Conservation (phyloP, 2,113 vertebrate species). For the Abramis brama region DNA sequence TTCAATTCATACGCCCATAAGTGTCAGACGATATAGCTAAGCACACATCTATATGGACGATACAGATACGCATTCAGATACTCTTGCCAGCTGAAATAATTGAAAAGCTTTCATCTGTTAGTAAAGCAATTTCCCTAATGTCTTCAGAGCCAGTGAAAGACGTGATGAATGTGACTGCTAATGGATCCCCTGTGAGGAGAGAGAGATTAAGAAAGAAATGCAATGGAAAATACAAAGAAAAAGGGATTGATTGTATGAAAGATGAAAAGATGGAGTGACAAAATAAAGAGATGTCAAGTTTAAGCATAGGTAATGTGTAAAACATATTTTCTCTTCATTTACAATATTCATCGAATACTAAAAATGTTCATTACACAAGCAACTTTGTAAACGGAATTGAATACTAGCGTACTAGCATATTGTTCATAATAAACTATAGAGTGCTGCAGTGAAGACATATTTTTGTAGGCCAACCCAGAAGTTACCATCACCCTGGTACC, state of each 20-base stretch:
- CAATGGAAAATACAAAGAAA: slow-evolving; percentile 25
- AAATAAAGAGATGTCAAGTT: not conserved
- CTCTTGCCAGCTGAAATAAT: slow-evolving; percentile 61
- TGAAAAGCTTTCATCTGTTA: slow-evolving; percentile 67
- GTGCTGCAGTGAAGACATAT: too few species aligned
- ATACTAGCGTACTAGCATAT: not conserved
- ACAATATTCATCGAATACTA: not conserved
- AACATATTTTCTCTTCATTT: not conserved
- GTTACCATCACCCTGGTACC: too few species aligned
- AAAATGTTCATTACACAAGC: not conserved
- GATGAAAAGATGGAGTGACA: slow-evolving; percentile 12
- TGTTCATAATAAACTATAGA: too few species aligned
- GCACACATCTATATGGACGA: slow-evolving; percentile 11
- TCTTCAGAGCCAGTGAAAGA: slow-evolving; percentile 53
- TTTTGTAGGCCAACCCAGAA: too few species aligned
- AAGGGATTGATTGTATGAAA: slow-evolving; percentile 11
- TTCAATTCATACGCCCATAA: slow-evolving; percentile 18
- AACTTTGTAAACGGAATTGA: not conserved
- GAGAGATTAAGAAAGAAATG: slow-evolving; percentile 26
- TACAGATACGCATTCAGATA: slow-evolving; percentile 17
- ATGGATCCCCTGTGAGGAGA: slow-evolving; percentile 43
- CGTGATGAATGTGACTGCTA: slow-evolving; percentile 61
- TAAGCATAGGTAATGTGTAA: not conserved
- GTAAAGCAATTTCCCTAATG: slow-evolving; percentile 68
- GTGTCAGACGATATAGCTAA: slow-evolving; percentile 13